Evolutionary conservation across 2,797 vertebrate species (phyloP), one percentile per base, ranked within the genome.

Genomic region (Perodicticus potto): DNA sequence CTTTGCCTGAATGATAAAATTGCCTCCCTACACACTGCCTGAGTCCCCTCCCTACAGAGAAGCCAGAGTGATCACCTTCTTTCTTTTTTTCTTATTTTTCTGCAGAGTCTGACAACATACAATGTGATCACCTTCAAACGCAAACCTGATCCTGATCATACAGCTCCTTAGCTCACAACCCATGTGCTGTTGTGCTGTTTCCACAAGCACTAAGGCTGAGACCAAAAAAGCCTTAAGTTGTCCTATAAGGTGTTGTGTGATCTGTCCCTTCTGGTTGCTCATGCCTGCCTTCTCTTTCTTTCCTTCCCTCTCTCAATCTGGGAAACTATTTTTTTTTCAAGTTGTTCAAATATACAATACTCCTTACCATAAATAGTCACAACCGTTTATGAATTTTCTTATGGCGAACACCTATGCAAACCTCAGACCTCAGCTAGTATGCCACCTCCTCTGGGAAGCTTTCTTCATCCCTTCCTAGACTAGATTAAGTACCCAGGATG

Each of bases 171-270:
- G 22, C 32, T 6, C n/a, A 57, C 76, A 89, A 72, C 23, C 45
- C 27, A 17, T 2, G 19, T 0, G 0, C 0, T 17, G 57, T 89
- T 2, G 19, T 0, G 0, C 1, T 19, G 45, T 89, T 76, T 80
- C 78, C 40, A 72, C 45, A 8, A 40, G 65, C 0, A 2, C 61
- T 16, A 65, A 70, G 10, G 59, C 63, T 32, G 53, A 89, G 37
- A 70, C 45, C 81, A 16, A 40, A 16, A 40, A 65, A 67, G 86
- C 82, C 72, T 82, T 63, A 78, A 37, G n/a, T 78, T 32, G 59
- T 25, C 32, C 77, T 43, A 4, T 19, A 22, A 61, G 27, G 40
- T 8, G 34, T 49, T 59, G n/a, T 29, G 2, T 19, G 29, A 13
- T 61, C 59, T 53, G 29, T 12, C 23, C 40, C 17, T 34, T 34